Conservation (phyloP, 1,140 invertebrate genomes). For the Leptinotarsa texana region DNA sequence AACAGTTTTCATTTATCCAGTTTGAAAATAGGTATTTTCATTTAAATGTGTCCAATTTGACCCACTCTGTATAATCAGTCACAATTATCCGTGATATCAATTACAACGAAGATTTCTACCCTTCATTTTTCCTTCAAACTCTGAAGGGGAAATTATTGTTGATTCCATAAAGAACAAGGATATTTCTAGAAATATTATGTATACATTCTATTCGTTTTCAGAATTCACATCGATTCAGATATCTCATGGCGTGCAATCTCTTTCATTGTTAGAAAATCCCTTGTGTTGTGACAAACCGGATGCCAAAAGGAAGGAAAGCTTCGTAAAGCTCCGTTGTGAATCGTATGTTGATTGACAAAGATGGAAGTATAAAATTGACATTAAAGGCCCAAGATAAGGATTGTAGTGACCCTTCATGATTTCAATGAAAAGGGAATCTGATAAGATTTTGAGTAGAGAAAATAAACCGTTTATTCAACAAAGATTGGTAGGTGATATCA, state of each 20-base stretch:
- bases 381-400: conserved; percentile 27
- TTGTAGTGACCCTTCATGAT: conserved; percentile 24
- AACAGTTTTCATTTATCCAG: too few relatives aligned
- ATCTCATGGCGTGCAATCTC: conserved; percentile 15
- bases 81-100: too few relatives aligned
- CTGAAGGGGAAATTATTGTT: too few relatives aligned
- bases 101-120: too few relatives aligned
- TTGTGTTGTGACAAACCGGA: conserved; percentile 27
- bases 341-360: conserved; percentile 25
- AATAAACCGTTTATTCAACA: background rate
- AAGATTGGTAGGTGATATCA: too few relatives aligned
- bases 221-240: conserved; percentile 15
- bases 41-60: too few relatives aligned
- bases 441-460: background rate
- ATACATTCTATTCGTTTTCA: background rate
- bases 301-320: conserved; percentile 21
- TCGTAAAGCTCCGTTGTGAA: conserved; percentile 20
- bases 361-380: conserved; percentile 27
- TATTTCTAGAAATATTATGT: too few relatives aligned
- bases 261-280: conserved; percentile 21
- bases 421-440: background rate
- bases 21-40: too few relatives aligned
- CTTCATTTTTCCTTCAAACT: too few relatives aligned
- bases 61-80: too few relatives aligned
- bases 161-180: too few relatives aligned